Base-by-base conservation (phyloP, 2,888 invertebrate genomes). In the Apotomis turbidana region DNA sequence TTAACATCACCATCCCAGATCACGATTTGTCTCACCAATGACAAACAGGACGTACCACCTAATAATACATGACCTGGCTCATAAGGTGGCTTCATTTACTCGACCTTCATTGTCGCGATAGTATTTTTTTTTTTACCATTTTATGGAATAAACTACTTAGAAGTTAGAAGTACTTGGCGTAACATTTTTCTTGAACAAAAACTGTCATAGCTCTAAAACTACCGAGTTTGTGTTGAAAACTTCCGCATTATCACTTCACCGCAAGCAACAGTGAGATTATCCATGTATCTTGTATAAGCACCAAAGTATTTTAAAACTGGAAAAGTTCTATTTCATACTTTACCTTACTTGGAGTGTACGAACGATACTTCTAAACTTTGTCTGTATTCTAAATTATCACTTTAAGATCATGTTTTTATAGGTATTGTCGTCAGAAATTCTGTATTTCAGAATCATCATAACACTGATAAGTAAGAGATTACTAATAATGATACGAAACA, bases 291-390 rank as follows among this genome's bases (percentile, higher is more conserved):
- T 67, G 64, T 76, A 72, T 72, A 75, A 81, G 79, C 73, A 78
- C 80, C 76, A 70, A 78, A 79, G 79, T 78, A 71, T 76, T 76
- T 70, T 70, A 74, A 78, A 75, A 73, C 75, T 76, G 79, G 77
- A 77, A 80, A 70, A 76, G 75, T 78, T 82, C 78, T 85, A 83
- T 81, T 83, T 84, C 83, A 83, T 84, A 85, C 80, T 83, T 82
- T 79, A 79, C 79, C 77, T 74, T 81, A 81, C 78, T 80, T 78
- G 76, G 79, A n/a, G 38, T 36, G 12, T 36, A 36, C 27, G 64
- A 44, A 73, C 74, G 74, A 78, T 83, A 81, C 78, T 81, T 79
- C 78, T 81, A 80, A 86, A 87, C 80, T 86, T 86, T 77, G 78
- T 77, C 78, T 77, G 77, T 78, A 71, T 76, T 77, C 73, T 74